phyloP scores from a whole-genome alignment of 2,113 vertebrate genomes.

The Melanotaenia duboulayi region DNA sequence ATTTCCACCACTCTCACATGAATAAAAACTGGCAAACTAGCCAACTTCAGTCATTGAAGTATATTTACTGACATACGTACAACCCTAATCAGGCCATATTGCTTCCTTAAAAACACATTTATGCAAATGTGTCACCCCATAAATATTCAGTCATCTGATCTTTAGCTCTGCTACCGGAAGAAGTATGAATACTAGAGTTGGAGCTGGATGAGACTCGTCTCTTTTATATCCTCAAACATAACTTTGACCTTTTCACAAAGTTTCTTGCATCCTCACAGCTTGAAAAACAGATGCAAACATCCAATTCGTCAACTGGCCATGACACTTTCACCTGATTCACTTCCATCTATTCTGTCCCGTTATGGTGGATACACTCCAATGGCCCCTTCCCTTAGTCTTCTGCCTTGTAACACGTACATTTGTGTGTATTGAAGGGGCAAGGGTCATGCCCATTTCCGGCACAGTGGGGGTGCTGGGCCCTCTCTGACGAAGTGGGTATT shows the following conservation, averaged over 20 bases:
- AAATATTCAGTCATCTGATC: not conserved
- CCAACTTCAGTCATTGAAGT: not conserved
- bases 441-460: constrained; percentile 68
- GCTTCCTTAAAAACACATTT: not conserved
- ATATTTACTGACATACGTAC: not conserved
- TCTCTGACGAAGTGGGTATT: constrained; percentile 36
- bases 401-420: constrained; percentile 57
- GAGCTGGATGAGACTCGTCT: not conserved
- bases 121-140: not conserved
- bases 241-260: constrained; percentile 4
- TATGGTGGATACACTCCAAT: constrained; percentile 42
- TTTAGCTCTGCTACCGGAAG: not conserved
- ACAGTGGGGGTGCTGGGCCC: constrained; percentile 6
- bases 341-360: constrained; percentile 24
- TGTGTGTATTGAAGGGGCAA: constrained; percentile 52
- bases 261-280: not conserved
- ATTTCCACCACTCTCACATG: not conserved
- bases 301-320: not conserved
- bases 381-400: constrained; percentile 19
- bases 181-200: not conserved
- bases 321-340: constrained; percentile 31
- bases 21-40: not conserved
- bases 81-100: not conserved
- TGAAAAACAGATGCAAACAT: constrained; percentile 2
- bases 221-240: not conserved